These are phyloP conservation scores for Solenopsis invicta DNA, from an alignment of 1,140 invertebrate species.

Conservation along the genomic window DNA sequence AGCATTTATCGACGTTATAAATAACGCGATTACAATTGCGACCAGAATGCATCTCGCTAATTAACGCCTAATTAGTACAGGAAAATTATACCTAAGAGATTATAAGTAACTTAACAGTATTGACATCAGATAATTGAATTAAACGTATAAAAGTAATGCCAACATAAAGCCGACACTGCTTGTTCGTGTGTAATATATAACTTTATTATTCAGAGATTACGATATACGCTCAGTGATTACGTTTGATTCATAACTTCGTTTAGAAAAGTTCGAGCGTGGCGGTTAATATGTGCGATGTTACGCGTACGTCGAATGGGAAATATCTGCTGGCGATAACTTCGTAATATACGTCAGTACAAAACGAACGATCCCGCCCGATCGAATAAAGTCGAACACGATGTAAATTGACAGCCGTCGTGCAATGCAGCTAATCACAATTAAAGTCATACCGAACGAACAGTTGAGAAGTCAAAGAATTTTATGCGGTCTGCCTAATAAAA, in stretches of 20 bases:
- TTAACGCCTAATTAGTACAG: conserved; percentile 21
- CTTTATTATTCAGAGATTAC: too few species aligned
- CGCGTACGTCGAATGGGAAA: not conserved
- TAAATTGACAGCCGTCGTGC: conserved; percentile 28
- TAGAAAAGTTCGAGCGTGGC: not conserved
- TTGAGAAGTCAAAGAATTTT: not conserved
- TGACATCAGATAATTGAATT: too few species aligned
- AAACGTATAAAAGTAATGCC: too few species aligned
- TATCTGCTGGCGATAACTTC: conserved; percentile 30
- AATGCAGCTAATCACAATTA: conserved; percentile 42
- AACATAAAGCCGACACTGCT: too few species aligned
- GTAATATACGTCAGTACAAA: conserved; percentile 26
- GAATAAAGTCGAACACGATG: conserved; percentile 16
- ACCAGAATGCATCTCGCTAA: not conserved
- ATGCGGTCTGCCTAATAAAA: not conserved
- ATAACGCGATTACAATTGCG: conserved; percentile 28
- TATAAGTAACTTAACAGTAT: too few species aligned
- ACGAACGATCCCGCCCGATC: conserved; percentile 22
- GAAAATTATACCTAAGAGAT: not conserved
- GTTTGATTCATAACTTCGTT: conserved; percentile 43
- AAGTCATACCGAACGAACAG: conserved; percentile 18
- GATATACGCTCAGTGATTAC: not conserved
- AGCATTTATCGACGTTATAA: conserved; percentile 28
- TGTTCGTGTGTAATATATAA: too few species aligned
- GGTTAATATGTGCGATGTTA: not conserved